Base-by-base conservation (phyloP, 2,888 invertebrate species). In the Balanococcus diminutus region DNA sequence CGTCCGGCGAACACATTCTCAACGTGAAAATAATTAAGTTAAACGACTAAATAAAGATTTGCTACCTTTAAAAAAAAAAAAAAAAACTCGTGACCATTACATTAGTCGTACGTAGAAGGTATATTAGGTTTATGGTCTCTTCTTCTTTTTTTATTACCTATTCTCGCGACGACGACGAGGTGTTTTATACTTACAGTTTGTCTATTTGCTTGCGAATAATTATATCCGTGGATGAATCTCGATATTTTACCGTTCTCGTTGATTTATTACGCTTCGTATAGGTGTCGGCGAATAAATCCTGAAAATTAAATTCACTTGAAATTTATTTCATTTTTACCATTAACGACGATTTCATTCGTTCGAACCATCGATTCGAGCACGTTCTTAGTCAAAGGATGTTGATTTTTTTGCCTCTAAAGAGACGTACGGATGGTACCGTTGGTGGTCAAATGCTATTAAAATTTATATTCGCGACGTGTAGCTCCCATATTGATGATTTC, bases 101-200 rank as follows among this genome's bases (percentile, higher is more conserved):
- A 51, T 51, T 51, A 51, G 67, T 31, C 67, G 16, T 31, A 67
- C 11, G 16, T 28, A 14, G n/a, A n/a, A n/a, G 28, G 19, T 19
- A 51, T 36, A 36, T 51, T 51, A 19, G 51, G 51, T 51, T n/a
- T 51, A 19, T 1, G 3, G 1, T 51, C 19, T 51, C 19, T 19
- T 19, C n/a, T 51, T 42, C 11, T 19, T 3, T 67, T 28, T 28
- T 67, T 67, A 25, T 67, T 67, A 67, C 31, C n/a, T 61, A 36
- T 36, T 36, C 8, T 36, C 4, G 36, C 3, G 36, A 36, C 36
- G 36, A 4, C 11, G 42, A 42, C 14, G 42, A 9, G 36, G 11
- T 28, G 16, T 67, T n/a, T 56, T 56, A n/a, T 75, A 75, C 75
- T 75, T 75, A 75, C 75, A 75, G 75, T 75, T 75, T 75, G 75